Conservation (phyloP, 2,797 vertebrate species). For the Mallotus villosus region DNA sequence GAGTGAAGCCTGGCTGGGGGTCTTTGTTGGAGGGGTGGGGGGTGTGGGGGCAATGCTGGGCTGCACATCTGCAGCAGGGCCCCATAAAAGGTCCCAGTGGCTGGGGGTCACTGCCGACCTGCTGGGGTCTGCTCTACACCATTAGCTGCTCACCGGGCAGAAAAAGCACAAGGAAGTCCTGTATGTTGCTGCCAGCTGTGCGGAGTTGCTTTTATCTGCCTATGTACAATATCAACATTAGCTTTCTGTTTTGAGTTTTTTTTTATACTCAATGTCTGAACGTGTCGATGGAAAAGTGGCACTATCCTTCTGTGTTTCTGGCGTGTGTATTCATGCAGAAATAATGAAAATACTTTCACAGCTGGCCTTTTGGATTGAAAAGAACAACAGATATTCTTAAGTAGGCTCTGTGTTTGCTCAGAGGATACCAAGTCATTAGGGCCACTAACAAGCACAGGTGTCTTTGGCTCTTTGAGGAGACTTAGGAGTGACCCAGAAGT, state of each 20-base stretch:
- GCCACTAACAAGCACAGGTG: conserved; percentile 54
- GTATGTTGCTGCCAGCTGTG: no score
- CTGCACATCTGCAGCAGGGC: conserved; percentile 72
- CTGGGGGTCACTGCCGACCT: neutral
- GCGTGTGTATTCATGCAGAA: no score
- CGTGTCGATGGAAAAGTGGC: no score
- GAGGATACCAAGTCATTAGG: conserved; percentile 62
- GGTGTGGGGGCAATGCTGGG: conserved; percentile 54
- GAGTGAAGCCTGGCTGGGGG: conserved; percentile 50
- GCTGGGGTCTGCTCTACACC: conserved; percentile 56
- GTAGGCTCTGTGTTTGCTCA: conserved; percentile 55
- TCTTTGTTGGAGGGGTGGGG: conserved; percentile 58
- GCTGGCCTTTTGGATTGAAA: no score
- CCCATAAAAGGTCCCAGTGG: neutral
- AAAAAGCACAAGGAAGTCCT: conserved; percentile 43
- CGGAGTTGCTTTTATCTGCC: no score
- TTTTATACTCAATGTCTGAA: no score
- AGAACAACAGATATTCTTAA: conserved; percentile 40
- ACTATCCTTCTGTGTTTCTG: neutral
- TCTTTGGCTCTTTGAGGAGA: conserved; percentile 26
- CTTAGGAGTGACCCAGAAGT: conserved; percentile 53
- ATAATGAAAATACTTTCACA: no score
- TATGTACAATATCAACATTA: no score
- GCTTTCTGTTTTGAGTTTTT: no score
- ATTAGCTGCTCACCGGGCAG: conserved; percentile 72